Conservation (phyloP, 2,797 vertebrate genomes). For the Eidolon dupreanum region DNA sequence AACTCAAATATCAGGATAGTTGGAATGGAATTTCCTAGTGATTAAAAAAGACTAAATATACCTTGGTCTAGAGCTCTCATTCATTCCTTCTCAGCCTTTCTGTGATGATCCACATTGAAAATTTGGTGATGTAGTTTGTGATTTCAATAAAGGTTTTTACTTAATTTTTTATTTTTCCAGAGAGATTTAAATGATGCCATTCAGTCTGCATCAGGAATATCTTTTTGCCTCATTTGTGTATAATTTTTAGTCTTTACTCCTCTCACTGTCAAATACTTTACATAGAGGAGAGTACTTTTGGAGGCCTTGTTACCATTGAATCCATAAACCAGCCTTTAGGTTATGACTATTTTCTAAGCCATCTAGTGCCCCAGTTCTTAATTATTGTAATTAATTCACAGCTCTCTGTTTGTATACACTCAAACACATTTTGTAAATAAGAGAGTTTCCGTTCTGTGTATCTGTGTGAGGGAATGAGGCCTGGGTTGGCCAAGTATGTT, state of each 20-base stretch:
- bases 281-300: neutral
- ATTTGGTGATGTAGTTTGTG: constrained; percentile 4
- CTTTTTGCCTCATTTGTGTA: neutral
- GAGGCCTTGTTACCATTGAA: neutral
- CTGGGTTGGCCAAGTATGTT: neutral
- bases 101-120: neutral
- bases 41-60: neutral
- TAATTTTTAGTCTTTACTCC: neutral
- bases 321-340: neutral
- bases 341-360: neutral
- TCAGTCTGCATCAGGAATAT: neutral
- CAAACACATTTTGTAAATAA: neutral
- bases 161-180: too few species aligned
- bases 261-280: neutral
- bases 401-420: neutral
- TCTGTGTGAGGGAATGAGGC: neutral
- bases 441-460: neutral
- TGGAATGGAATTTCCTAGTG: neutral
- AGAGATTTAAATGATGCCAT: neutral
- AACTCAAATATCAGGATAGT: neutral
- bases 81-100: neutral
- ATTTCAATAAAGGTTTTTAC: neutral
- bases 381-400: neutral
- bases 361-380: neutral
- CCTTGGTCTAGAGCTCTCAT: neutral